phyloP scores from a whole-genome alignment of 2,113 vertebrate genomes.

The Collichthys lucidus region DNA sequence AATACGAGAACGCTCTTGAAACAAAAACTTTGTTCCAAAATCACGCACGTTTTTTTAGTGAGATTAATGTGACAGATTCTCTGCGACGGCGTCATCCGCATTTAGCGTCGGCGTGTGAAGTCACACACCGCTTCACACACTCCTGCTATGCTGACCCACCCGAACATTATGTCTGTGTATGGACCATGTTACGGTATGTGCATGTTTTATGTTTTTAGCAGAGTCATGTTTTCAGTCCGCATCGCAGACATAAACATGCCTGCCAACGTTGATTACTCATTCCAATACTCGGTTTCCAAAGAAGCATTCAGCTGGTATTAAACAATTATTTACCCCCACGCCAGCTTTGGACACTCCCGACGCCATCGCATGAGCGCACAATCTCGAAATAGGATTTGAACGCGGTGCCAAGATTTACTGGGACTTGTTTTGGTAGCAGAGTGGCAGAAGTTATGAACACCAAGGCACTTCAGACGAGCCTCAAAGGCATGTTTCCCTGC shows the following conservation, averaged over 20 bases:
- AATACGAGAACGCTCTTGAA: not conserved
- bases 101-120: slow-evolving; percentile 30
- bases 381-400: slow-evolving; percentile 46
- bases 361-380: slow-evolving; percentile 28
- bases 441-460: not conserved
- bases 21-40: too few relatives aligned
- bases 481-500: not conserved
- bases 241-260: not conserved
- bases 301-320: not conserved
- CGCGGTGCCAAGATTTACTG: slow-evolving; percentile 14
- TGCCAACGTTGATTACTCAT: not conserved
- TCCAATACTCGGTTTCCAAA: not conserved
- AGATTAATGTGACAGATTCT: not conserved
- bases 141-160: slow-evolving; percentile 18
- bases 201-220: not conserved
- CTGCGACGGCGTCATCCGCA: not conserved
- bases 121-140: slow-evolving; percentile 52
- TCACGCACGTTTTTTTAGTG: too few relatives aligned
- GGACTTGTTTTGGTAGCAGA: not conserved
- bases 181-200: not conserved
- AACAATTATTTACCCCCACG: not conserved
- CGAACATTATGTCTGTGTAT: not conserved
- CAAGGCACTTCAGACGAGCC: slow-evolving; percentile 11
- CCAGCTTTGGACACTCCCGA: not conserved
- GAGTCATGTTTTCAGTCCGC: not conserved